Base-by-base conservation (phyloP, 2,888 invertebrate genomes). In the Orchesella flavescens region DNA sequence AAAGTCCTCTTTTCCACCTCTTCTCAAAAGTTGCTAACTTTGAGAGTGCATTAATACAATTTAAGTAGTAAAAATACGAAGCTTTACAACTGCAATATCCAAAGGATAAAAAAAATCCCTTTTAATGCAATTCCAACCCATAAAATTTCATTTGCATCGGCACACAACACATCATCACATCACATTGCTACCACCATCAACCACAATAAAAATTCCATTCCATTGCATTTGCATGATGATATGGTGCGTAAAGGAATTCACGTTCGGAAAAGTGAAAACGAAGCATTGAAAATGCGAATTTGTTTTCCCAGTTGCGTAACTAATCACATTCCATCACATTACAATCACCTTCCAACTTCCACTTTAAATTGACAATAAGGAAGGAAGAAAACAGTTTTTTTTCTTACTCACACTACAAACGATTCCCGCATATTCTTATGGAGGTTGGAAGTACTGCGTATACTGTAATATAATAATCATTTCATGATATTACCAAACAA, bases 271-370 rank as follows among this genome's bases (percentile, higher is more conserved):
- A 59, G 21, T n/a, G 59, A n/a, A 59, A 19, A 10, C 10, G 4
- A 59, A 59, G 49, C n/a, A 59, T 49, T 1, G n/a, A 49, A 49
- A 49, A 49, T 49, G 49, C 49, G n/a, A 49, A 49, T 12, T 49
- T 15, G 21, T 65, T 63, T 65, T 65, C 65, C 65, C 65, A 44
- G 44, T 65, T 65, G 65, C 65, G 65, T 65, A 65, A 65, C 65
- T 65, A 65, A 65, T 65, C 65, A 65, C 43, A 34, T 34, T 34
- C 34, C 34, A 34, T 34, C 34, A 34, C 2, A 34, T 34, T 34
- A 34, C 34, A 34, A 34, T 34, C 34, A 34, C 34, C 34, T 34
- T 34, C 34, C 34, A 34, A 34, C n/a, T n/a, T n/a, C n/a, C n/a
- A 34, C 34, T 34, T 34, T 34, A 34, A 34, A 34, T 34, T 7